Base-by-base conservation (phyloP, 1,140 invertebrate genomes). In the Drosophila saltans region DNA sequence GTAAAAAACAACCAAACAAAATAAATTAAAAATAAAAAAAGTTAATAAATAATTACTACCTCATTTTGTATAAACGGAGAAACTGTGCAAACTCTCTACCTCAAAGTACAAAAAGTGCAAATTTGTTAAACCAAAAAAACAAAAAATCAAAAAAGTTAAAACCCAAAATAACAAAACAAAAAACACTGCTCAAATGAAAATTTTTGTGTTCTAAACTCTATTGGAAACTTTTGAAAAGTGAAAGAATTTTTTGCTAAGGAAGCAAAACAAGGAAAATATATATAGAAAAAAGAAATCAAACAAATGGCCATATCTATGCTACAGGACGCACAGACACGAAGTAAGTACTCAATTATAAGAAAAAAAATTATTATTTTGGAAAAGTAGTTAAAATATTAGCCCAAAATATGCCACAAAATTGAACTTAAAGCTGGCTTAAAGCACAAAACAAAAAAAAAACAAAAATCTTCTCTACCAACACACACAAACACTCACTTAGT, bases 301-400 rank as follows among this genome's bases (percentile, higher is more conserved):
- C 65, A 59, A 66, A 92, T 92, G 90, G 91, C 91, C 43, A 91
- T 92, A 73, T 92, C 91, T 65, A 78, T 92, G 80, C 81, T 92
- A 8, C 91, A 92, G 75, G 91, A 92, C 76, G 91, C 91, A 59
- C 91, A 92, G 60, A 91, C 90, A 75, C 85, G 91, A 92, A 86
- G 91, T 92, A 91, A 90, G 83, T 88, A 66, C 7, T 16, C 16
- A 16, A 16, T 16, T 16, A 16, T 16, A 0, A 36, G 36, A 8
- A 39, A 45, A 41, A 39, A 10, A 24, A 9, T 10, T 40, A 16
- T 16, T 16, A 16, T 16, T 16, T 16, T 16, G 16, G 16, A 16
- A 16, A 16, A 16, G 16, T 16, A 16, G 16, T 16, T 16, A 16
- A 16, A 16, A 16, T 16, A 16, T 16, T 16, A 16, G 16, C 16